Evolutionary conservation across 2,113 vertebrate genomes (phyloP), one percentile per base, ranked within the genome.

Genomic region (Synchiropus splendidus): DNA sequence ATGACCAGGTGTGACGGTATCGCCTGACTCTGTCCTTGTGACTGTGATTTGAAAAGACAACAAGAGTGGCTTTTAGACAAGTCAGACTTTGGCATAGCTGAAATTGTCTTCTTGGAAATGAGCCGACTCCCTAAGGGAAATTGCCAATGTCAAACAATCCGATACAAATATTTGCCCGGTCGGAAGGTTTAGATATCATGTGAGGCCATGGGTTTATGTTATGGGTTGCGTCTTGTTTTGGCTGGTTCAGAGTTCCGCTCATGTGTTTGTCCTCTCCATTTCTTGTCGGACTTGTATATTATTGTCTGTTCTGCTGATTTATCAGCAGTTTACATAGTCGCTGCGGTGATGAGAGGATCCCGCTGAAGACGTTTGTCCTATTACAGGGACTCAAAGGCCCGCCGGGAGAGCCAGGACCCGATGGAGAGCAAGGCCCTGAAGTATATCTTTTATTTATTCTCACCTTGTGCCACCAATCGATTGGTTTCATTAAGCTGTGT

Each of bases 381-480:
- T 64, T 54, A 6, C 67, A 98, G 94, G 95, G 92, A 48, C 73
- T 81, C 41, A 90, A 81, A 80, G 95, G 95, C 67, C 83, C 82
- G 15, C 80, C 78, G 37, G 95, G 95, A 31, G 90, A 94, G 16
- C 42, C 67, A 62, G 95, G 95, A 48, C 72, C 84, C 55, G 54
- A 83, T 65, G 95, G 92, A 83, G 92, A 93, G 68, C 86, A 73
- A 48, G 95, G 95, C 10, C 56, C 55, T 66, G 92, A 95, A 87
- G 95, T 98, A 77, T n/a, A 37, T 62, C 36, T 50, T 5, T 45
- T 18, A 16, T 35, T 18, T 42, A 34, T 27, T 54, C 1, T 10
- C 14, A 2, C 16, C 4, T 15, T 17, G 3, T 31, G 21, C 30
- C 14, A 3, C 30, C 16, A 1, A 2, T 45, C 13, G 5, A 42